A percentile compares a stretch with the other conserved stretches of the same genome.
These are phyloP conservation scores for Semotilus atromaculatus DNA, from an alignment of 2,797 vertebrate species.

Conservation along the genomic window DNA sequence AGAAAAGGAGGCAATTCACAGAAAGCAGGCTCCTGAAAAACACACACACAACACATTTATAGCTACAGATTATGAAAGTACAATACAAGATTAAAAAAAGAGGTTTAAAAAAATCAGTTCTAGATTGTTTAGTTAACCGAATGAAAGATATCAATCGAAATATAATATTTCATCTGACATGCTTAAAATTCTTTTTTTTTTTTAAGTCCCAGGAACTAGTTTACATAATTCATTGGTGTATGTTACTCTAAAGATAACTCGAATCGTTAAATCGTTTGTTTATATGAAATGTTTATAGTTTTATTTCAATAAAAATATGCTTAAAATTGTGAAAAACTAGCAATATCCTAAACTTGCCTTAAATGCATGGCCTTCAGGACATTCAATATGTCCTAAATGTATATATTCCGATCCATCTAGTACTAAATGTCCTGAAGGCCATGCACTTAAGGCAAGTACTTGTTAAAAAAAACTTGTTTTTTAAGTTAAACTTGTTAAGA, in stretches of 20 bases:
- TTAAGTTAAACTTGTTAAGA: too few relatives aligned
- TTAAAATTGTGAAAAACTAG: background rate
- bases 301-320: background rate
- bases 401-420: too few relatives aligned
- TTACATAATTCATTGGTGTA: background rate
- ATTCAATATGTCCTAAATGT: background rate
- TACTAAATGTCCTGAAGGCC: too few relatives aligned
- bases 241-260: background rate
- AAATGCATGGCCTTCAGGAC: background rate
- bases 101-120: background rate
- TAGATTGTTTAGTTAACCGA: background rate
- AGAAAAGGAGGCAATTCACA: background rate
- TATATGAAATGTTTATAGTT: background rate
- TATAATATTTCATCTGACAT: background rate
- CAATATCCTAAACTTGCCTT: background rate
- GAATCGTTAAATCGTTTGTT: background rate
- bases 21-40: constrained; percentile 14
- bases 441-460: too few relatives aligned
- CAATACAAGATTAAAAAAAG: background rate
- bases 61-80: background rate
- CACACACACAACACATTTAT: background rate
- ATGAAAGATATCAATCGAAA: background rate
- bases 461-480: too few relatives aligned
- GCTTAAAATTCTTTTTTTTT: too few relatives aligned
- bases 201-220: too few relatives aligned